Percentiles rank a stretch among this genome's conserved stretches.
Conservation (phyloP, 2,888 invertebrate genomes). For the Limenitis arthemis region DNA sequence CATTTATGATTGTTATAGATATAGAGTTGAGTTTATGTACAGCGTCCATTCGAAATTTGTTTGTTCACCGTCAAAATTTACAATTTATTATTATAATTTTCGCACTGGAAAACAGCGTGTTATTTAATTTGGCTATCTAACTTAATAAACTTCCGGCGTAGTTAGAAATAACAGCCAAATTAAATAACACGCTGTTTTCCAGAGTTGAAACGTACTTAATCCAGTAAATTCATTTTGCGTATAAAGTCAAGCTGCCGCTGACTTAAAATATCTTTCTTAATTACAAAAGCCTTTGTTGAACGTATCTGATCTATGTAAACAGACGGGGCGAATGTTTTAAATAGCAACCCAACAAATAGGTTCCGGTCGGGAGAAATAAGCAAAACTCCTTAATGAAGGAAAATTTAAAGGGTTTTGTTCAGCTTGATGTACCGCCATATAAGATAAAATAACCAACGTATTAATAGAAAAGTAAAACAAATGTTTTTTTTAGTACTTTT, state of each 20-base stretch:
- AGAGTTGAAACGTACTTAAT: conserved; percentile 54
- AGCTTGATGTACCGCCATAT: conserved; percentile 18
- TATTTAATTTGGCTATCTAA: conserved; percentile 16
- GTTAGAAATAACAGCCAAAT: conserved; percentile 16
- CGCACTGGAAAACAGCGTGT: conserved; percentile 12
- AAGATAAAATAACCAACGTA: neutral
- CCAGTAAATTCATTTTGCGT: conserved; percentile 67
- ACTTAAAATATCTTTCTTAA: conserved; percentile 72
- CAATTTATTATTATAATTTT: conserved; percentile 25
- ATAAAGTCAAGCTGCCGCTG: conserved; percentile 69
- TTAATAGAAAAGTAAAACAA: neutral
- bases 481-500: too few relatives aligned
- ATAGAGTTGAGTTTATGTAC: too few relatives aligned
- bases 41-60: too few relatives aligned
- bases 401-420: conserved; percentile 44
- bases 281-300: conserved; percentile 72
- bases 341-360: conserved; percentile 68
- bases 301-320: conserved; percentile 72
- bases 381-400: conserved; percentile 61
- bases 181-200: conserved; percentile 14
- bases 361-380: conserved; percentile 63
- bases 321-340: conserved; percentile 69
- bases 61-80: too few relatives aligned
- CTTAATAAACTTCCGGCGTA: conserved; percentile 15
- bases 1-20: too few relatives aligned